Evolutionary conservation across 1,140 invertebrate species (phyloP), one percentile per base, ranked within the genome.

Genomic region (Heliconius hewitsoni): DNA sequence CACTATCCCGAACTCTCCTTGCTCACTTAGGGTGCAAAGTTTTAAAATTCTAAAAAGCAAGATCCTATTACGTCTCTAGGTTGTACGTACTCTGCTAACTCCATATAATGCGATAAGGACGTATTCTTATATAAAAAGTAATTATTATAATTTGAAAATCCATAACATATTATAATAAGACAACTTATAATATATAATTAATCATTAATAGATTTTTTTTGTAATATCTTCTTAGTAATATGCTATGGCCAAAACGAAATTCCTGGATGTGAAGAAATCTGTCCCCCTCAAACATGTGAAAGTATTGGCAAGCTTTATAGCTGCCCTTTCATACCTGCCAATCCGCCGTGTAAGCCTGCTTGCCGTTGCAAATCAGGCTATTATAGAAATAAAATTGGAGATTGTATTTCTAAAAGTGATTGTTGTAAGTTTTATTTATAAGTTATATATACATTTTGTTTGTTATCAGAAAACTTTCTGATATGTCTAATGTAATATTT

Each of bases 341-440:
- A 66, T 27, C 42, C 30, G 19, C 34, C 27, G n/a, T 86, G 87
- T 39, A 76, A 66, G 9, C 71, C 77, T 11, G 73, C 72, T 37
- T 87, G 85, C 71, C 74, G 83, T 39, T 88, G 86, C 39, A 85
- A 87, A 75, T 2, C 42, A 50, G 82, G 82, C 23, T 87, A 77
- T 66, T 87, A 74, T 66, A 85, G 83, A 78, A 87, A 89, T 42
- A 83, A 82, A 78, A 78, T 85, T 70, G 81, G 82, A 11, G 77
- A 84, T 60, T 90, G 88, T 46, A 86, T 90, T 34, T 83, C 85
- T 39, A 75, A 80, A 71, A 50, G 80, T n/a, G 73, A 87, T 11
- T 86, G 85, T 50, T 50, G 84, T 85, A 76, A 84, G 85, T 87
- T 73, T 66, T 11, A 74, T 23, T 23, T 23, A 23, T 23, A 23